phyloP scores from a whole-genome alignment of 2,797 vertebrate species.

The Prunella strophiata region DNA sequence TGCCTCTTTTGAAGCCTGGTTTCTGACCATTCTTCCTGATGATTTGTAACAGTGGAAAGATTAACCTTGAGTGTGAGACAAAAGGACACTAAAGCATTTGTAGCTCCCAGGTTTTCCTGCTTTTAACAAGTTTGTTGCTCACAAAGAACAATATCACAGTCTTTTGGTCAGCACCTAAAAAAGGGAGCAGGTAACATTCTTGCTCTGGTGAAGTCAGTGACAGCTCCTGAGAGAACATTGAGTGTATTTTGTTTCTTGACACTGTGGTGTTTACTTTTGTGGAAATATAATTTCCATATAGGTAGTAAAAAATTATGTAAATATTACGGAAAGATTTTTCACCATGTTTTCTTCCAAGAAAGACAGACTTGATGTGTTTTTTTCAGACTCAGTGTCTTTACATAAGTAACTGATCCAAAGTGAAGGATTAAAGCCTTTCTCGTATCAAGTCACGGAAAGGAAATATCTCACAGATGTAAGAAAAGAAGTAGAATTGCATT shows the following conservation, averaged over 20 bases:
- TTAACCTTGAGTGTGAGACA: background rate
- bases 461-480: background rate
- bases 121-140: background rate
- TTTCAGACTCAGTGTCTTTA: background rate
- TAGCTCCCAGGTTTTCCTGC: background rate
- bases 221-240: background rate
- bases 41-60: background rate
- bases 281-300: background rate
- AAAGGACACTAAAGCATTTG: background rate
- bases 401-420: background rate
- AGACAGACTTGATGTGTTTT: background rate
- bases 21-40: background rate
- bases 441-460: background rate
- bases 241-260: background rate
- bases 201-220: background rate
- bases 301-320: background rate
- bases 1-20: background rate
- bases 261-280: background rate
- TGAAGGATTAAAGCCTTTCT: background rate
- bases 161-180: background rate
- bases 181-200: background rate
- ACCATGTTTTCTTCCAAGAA: background rate
- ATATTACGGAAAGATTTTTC: background rate
- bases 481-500: constrained; percentile 12
- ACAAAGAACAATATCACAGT: background rate